Percentiles rank a stretch among this genome's conserved stretches.
Evolutionary conservation across 2,888 invertebrate genomes (phyloP).

Genomic region (Rapana venosa): DNA sequence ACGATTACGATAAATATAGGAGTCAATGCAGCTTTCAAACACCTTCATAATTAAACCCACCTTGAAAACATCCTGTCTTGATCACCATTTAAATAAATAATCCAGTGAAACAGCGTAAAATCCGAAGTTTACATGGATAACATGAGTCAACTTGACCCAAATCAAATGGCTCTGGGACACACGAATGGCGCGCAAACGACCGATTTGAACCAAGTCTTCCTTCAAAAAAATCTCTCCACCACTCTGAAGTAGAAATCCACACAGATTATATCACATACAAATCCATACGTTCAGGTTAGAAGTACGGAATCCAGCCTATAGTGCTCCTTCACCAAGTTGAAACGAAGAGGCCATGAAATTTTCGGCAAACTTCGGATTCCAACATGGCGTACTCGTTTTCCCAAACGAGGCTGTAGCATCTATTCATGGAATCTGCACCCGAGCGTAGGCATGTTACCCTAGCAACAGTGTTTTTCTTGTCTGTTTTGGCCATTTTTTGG

Average conservation of each 20-base stretch:
- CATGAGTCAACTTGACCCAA: conserved; percentile 53
- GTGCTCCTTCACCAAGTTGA: conserved; percentile 39
- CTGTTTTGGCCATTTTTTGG: conserved; percentile 34
- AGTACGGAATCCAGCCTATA: conserved; percentile 36
- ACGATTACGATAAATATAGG: not conserved
- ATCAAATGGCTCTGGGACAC: conserved; percentile 42
- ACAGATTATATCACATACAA: conserved; percentile 28
- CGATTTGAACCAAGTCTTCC: conserved; percentile 47
- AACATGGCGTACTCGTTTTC: conserved; percentile 51
- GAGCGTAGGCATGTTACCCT: conserved; percentile 50
- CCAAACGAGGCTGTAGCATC: conserved; percentile 45
- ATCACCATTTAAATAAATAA: conserved; percentile 13
- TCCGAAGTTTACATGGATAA: conserved; percentile 47
- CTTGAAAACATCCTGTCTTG: conserved; percentile 23
- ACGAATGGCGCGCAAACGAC: conserved; percentile 53
- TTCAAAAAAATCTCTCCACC: conserved; percentile 20
- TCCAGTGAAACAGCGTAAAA: conserved; percentile 39
- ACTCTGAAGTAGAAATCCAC: conserved; percentile 29
- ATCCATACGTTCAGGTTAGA: conserved; percentile 23
- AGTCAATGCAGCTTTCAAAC: not conserved
- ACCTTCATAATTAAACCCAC: not conserved
- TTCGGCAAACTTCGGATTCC: conserved; percentile 53
- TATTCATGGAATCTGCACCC: conserved; percentile 45
- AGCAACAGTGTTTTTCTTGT: conserved; percentile 42
- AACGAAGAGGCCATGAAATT: conserved; percentile 44